Base-by-base conservation (phyloP, 2,113 vertebrate genomes). In the Castor canadensis region DNA sequence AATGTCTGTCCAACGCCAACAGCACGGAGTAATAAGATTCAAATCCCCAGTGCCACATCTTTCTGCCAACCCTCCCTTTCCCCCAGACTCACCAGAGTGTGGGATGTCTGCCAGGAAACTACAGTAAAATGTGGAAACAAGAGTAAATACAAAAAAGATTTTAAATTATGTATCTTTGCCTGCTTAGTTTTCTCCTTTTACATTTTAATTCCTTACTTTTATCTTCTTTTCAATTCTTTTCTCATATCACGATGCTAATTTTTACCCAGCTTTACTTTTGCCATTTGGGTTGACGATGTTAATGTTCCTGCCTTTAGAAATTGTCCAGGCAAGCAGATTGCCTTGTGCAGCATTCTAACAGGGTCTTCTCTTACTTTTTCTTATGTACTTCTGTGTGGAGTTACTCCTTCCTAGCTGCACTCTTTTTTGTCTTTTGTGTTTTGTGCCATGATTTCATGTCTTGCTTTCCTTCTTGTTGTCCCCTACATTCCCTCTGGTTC, bases 101-200 rank as follows among this genome's bases (percentile, higher is more conserved):
- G 62, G 95, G 91, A 54, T 79, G 66, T 81, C 88, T 93, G 97
- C 97, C 97, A 97, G 95, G 94, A 85, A 97, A 96, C 58, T 77
- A 87, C 86, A 89, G 92, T 95, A 96, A 95, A 97, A 96, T 94
- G 85, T 95, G 93, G 86, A 88, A 97, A 94, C 67, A 91, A 90
- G 69, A 95, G 96, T 94, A 96, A 97, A 95, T 96, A 95, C 71
- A 94, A 94, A 97, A 91, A 73, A 81, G 95, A 92, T 4, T 71
- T 93, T 52, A 11, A 87, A 56, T 89, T 75, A 84, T 91, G 64
- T 72, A 60, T 47, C 67, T 62, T 92, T 94, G 81, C 24, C 9
- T 94, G 93, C 67, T 73, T 87, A 10, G 71, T 83, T 49, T 38
- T 45, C 17, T 45, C 56, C 73, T 67, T 81, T 88, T 86, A 67